Percentiles rank a stretch among this genome's conserved stretches.
Evolutionary conservation across 2,888 invertebrate species (phyloP).

Genomic region (Criorhina ranunculi): DNA sequence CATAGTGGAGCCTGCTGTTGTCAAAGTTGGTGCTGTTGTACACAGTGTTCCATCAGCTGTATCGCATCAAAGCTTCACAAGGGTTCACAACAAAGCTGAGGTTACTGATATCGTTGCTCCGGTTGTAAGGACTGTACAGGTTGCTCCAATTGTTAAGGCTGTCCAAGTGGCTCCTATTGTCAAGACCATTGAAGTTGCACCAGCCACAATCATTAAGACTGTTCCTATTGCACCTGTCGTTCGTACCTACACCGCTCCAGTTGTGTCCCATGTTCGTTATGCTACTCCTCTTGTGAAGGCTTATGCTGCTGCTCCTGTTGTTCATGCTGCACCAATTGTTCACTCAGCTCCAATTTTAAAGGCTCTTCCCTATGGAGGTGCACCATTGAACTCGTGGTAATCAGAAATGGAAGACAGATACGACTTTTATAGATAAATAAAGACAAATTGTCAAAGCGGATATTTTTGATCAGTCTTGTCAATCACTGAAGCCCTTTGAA

Average conservation of each 20-base stretch:
- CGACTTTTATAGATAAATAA: conserved; percentile 5
- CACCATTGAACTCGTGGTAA: conserved; percentile 40
- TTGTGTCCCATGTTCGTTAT: not conserved
- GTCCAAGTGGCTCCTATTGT: conserved; percentile 39
- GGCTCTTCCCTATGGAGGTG: conserved; percentile 32
- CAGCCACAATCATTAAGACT: too few species aligned
- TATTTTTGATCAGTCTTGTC: not conserved
- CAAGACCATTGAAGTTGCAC: conserved; percentile 7
- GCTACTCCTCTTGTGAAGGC: conserved; percentile 79
- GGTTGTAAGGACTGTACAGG: conserved; percentile 79
- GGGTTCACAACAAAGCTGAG: conserved; percentile 84
- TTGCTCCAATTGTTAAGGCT: conserved; percentile 63
- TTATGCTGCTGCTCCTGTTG: conserved; percentile 78
- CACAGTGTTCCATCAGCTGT: conserved; percentile 84
- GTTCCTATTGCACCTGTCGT: too few species aligned
- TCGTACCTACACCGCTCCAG: too few species aligned
- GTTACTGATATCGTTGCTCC: conserved; percentile 79
- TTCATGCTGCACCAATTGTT: conserved; percentile 78
- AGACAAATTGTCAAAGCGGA: not conserved
- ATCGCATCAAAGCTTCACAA: conserved; percentile 85
- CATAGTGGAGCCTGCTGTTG: conserved; percentile 81
- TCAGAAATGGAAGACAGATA: conserved; percentile 15
- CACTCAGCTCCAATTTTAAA: conserved; percentile 77
- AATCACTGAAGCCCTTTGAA: not conserved
- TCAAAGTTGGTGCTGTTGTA: conserved; percentile 81